Percentiles rank a stretch among this genome's conserved stretches.
phyloP scores from a whole-genome alignment of 1,140 invertebrate genomes.

The Berghia stephanieae region DNA sequence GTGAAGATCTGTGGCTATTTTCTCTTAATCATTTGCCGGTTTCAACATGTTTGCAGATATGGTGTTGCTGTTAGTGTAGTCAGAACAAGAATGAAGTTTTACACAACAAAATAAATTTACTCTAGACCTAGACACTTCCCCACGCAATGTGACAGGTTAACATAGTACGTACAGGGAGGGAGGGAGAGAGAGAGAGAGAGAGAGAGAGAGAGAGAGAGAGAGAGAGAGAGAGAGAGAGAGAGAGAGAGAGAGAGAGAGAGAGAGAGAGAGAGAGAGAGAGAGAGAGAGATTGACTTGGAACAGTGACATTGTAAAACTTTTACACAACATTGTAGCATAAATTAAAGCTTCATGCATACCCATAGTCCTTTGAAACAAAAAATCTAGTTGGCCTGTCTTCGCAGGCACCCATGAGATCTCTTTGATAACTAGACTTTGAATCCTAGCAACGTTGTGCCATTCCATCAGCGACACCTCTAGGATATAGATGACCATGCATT shows the following conservation, averaged over 20 bases:
- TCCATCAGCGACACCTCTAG: no score
- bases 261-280: constrained; percentile 8
- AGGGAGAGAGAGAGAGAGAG: constrained; percentile 8
- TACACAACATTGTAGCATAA: not conserved
- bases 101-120: no score
- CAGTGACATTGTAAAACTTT: not conserved
- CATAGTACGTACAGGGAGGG: not conserved
- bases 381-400: no score
- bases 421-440: no score
- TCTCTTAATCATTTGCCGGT: no score
- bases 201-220: not conserved
- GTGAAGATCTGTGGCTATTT: no score
- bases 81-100: no score
- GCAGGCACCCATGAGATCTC: no score
- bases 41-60: no score
- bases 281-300: constrained; percentile 1
- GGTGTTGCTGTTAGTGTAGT: no score
- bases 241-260: not conserved
- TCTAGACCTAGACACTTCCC: not conserved
- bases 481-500: no score
- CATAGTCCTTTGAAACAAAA: not conserved
- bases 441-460: no score
- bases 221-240: not conserved
- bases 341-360: not conserved
- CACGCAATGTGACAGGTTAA: not conserved